Conservation (phyloP, 2,797 vertebrate genomes). For the Emys orbicularis region DNA sequence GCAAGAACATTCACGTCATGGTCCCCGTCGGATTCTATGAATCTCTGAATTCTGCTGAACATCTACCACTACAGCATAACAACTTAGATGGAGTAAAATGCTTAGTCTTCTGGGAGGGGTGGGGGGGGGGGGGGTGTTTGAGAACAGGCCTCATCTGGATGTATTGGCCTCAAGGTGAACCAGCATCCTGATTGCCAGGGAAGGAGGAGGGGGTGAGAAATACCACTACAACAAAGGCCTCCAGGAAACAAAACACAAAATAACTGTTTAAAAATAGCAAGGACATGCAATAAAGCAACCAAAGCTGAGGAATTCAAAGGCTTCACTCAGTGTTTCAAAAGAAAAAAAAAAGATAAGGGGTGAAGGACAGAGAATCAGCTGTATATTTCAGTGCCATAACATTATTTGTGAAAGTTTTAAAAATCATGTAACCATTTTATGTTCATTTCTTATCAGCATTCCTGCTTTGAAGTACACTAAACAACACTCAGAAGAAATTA, state of each 20-base stretch:
- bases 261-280: neutral
- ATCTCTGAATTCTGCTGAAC: neutral
- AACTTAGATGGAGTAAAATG: neutral
- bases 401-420: neutral
- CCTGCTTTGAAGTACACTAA: neutral
- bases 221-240: neutral
- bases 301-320: slow-evolving; percentile 6
- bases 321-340: neutral
- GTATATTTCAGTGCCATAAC: neutral
- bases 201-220: neutral
- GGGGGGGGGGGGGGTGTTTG: neutral
- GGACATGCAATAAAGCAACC: neutral
- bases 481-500: neutral
- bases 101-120: neutral
- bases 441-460: slow-evolving; percentile 13
- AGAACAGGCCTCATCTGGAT: neutral
- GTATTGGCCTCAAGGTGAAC: neutral
- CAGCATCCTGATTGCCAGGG: neutral
- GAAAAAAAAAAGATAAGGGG: neutral
- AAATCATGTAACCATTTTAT: slow-evolving; percentile 11
- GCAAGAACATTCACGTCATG: neutral
- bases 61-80: neutral
- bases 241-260: neutral
- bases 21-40: neutral
- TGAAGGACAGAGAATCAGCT: neutral